Evolutionary conservation across 2,797 vertebrate genomes (phyloP), one percentile per base, ranked within the genome.

Genomic region (Hydrocynus forskahlii): DNA sequence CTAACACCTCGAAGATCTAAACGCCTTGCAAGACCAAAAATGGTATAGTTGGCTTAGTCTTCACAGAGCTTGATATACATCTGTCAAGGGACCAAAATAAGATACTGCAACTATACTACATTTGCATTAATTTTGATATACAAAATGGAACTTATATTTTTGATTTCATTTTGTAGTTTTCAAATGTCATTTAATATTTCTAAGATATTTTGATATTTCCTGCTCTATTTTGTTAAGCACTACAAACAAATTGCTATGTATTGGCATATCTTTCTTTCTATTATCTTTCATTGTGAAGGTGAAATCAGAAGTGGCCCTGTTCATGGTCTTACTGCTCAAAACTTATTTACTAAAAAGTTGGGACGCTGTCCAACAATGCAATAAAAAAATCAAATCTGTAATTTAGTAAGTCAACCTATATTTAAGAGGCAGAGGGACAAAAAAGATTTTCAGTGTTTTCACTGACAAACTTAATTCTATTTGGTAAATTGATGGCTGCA

Each of bases 1-100:
- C 52, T 52, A 50, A 88, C 86, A 8, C 83, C 87, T 43, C 77
- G 69, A 57, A 84, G 80, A 78, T 85, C 85, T 3, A 88, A 88
- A 71, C 86, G 84, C 23, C 81, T 16, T 29, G 76, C 25, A 19
- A 79, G 57, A 62, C 52, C 0, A 60, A 63, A 80, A 52, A 43
- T 38, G 5, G 17, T 66, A 35, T 83, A 82, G 35, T 52, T 66
- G n/a, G n/a, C 45, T 23, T 66, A 13, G 4, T 21, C 2, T 9
- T 2, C 21, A 38, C 45, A 45, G 13, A 43, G 3, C 2, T 54
- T 25, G 1, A 5, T 43, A 69, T 68, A 2, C 21, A 79, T 70
- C 45, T 17, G 10, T 71, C 48, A 72, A 60, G 57, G 23, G 29
- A 55, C 25, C 54, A 48, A 69, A 25, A 67, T 60, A 14, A 38